Evolutionary conservation across 2,888 invertebrate species (phyloP).

Genomic region (Chymomyza fuscimana): DNA sequence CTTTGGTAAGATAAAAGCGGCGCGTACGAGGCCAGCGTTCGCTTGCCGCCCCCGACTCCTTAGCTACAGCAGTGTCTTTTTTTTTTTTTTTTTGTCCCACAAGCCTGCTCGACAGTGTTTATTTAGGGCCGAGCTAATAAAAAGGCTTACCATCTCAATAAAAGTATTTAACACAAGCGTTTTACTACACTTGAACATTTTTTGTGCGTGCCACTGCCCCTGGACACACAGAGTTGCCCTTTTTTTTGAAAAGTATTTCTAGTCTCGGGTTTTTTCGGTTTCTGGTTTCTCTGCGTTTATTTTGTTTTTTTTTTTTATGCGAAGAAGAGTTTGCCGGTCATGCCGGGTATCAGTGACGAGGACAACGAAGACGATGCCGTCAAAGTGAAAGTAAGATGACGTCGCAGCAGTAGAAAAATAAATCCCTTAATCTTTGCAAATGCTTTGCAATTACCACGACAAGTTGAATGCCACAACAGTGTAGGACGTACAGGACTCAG

Average conservation of each 20-base stretch:
- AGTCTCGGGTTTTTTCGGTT: not conserved
- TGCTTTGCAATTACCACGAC: slow-evolving; percentile 78
- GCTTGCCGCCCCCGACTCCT: not conserved
- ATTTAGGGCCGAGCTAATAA: slow-evolving; percentile 76
- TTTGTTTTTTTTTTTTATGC: slow-evolving; percentile 28
- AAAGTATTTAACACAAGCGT: slow-evolving; percentile 79
- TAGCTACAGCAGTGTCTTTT: not conserved
- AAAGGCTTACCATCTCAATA: slow-evolving; percentile 79
- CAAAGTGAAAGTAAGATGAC: slow-evolving; percentile 36
- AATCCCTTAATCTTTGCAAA: slow-evolving; percentile 79
- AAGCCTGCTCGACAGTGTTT: slow-evolving; percentile 43
- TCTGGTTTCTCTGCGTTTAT: not conserved
- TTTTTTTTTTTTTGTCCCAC: not conserved
- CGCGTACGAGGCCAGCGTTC: not conserved
- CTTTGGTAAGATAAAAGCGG: not conserved
- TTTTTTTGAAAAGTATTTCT: not conserved
- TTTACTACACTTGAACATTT: slow-evolving; percentile 74
- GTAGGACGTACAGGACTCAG: not conserved
- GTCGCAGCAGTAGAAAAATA: slow-evolving; percentile 48
- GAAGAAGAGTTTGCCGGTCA: slow-evolving; percentile 12
- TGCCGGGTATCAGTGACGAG: slow-evolving; percentile 50
- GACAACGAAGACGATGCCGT: slow-evolving; percentile 30
- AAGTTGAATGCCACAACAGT: slow-evolving; percentile 55
- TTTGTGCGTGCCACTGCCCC: slow-evolving; percentile 47
- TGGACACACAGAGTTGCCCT: slow-evolving; percentile 5